These are phyloP conservation scores for Argentina silus DNA, from an alignment of 2,797 vertebrate species.

Conservation along the genomic window DNA sequence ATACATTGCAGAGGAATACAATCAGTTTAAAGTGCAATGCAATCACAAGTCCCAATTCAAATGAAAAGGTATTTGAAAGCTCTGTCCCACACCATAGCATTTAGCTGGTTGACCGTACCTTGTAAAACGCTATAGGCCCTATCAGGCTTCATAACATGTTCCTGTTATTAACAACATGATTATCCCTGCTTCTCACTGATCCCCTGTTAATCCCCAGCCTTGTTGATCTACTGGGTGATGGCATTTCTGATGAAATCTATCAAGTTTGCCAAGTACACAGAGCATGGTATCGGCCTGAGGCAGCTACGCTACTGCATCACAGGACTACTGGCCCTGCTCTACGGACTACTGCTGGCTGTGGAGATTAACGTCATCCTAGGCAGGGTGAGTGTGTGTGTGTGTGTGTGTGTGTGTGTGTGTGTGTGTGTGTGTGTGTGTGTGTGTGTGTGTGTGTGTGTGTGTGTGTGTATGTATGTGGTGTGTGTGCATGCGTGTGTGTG, in stretches of 20 bases:
- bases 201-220: constrained; percentile 70
- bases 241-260: constrained; percentile 95
- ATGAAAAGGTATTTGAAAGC: too few species aligned
- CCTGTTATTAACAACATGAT: not conserved
- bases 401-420: constrained; percentile 3
- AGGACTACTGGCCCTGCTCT: constrained; percentile 88
- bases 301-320: constrained; percentile 98
- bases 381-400: constrained; percentile 75
- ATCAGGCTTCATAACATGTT: not conserved
- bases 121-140: not conserved
- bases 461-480: constrained; percentile 13
- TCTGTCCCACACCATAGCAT: too few species aligned
- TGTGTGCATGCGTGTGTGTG: constrained; percentile 3
- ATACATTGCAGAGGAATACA: not conserved
- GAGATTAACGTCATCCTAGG: constrained; percentile 96
- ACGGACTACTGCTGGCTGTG: constrained; percentile 92
- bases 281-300: constrained; percentile 87
- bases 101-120: not conserved
- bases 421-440: constrained; percentile 14
- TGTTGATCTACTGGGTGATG: constrained; percentile 95
- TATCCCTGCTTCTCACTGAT: not conserved
- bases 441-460: constrained; percentile 15
- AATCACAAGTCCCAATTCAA: too few species aligned
- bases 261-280: constrained; percentile 97
- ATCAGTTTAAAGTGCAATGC: not conserved